Percentiles rank a stretch among this genome's conserved stretches.
These are phyloP conservation scores for Zaprionus capensis DNA, from an alignment of 1,140 invertebrate genomes.

Conservation along the genomic window DNA sequence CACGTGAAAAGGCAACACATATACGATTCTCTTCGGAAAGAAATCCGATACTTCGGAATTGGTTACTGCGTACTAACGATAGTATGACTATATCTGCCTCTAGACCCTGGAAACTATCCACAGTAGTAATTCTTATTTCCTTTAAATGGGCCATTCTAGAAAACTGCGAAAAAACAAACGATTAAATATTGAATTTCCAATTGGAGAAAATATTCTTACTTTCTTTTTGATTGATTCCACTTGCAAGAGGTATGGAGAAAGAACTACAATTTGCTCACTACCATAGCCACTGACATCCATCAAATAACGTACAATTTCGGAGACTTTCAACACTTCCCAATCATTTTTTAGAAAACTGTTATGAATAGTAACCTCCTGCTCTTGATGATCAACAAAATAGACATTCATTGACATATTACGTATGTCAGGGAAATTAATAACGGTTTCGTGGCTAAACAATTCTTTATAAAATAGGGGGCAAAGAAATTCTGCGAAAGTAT, in stretches of 20 bases:
- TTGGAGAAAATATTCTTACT: constrained; percentile 6
- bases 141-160: constrained; percentile 85
- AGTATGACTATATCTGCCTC: constrained; percentile 93
- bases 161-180: constrained; percentile 84
- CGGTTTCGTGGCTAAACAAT: constrained; percentile 86
- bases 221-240: constrained; percentile 33
- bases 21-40: constrained; percentile 90
- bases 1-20: constrained; percentile 92
- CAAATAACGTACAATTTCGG: constrained; percentile 13
- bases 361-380: constrained; percentile 1
- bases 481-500: constrained; percentile 87
- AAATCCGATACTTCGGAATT: constrained; percentile 89
- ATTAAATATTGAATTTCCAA: background rate
- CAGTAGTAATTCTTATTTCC: constrained; percentile 74
- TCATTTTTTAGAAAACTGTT: constrained; percentile 5
- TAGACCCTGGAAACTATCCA: constrained; percentile 94
- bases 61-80: constrained; percentile 91
- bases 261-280: constrained; percentile 85
- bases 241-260: constrained; percentile 88
- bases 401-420: constrained; percentile 86
- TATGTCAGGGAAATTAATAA: constrained; percentile 85
- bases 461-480: constrained; percentile 87
- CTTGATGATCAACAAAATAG: constrained; percentile 85
- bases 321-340: constrained; percentile 15
- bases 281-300: constrained; percentile 12